A percentile compares a stretch with the other conserved stretches of the same genome.
Conservation (phyloP, 1,140 invertebrate genomes). For the Mizuhopecten yessoensis region DNA sequence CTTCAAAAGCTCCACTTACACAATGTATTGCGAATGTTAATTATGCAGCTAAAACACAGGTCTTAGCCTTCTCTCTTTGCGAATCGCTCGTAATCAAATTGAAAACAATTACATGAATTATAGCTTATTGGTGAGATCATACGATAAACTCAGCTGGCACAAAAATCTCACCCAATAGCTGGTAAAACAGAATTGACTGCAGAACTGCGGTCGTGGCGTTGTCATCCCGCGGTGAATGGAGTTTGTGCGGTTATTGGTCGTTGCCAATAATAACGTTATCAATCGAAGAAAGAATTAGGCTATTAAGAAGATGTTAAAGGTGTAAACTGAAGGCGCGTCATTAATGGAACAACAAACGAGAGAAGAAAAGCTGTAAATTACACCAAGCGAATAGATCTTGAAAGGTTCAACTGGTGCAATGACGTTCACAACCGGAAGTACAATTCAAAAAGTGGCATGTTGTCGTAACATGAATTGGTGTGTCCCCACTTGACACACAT, state of each 20-base stretch:
- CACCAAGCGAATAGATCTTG: not conserved
- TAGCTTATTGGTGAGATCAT: not conserved
- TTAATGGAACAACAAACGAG: constrained; percentile 38
- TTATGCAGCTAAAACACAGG: constrained; percentile 14
- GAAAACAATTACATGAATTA: not conserved
- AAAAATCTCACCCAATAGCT: not conserved
- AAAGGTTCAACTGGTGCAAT: constrained; percentile 26
- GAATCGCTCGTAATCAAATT: not conserved
- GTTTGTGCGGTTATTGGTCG: not conserved
- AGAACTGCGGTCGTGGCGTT: not conserved
- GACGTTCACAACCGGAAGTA: constrained; percentile 19
- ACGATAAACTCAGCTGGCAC: not conserved
- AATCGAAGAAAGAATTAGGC: not conserved
- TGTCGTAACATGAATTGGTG: not conserved
- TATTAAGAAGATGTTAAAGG: constrained; percentile 16
- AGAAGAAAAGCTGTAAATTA: constrained; percentile 7
- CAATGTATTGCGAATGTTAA: not conserved
- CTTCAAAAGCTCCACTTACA: constrained; percentile 12
- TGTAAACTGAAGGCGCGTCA: not conserved
- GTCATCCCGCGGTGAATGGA: not conserved
- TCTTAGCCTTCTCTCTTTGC: not conserved
- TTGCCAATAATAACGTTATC: constrained; percentile 2
- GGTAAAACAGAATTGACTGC: not conserved
- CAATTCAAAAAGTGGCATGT: constrained; percentile 34
- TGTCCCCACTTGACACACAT: constrained; percentile 4